Evolutionary conservation across 2,888 invertebrate species (phyloP).

Genomic region (Kuschelorhynchus macadamiae): DNA sequence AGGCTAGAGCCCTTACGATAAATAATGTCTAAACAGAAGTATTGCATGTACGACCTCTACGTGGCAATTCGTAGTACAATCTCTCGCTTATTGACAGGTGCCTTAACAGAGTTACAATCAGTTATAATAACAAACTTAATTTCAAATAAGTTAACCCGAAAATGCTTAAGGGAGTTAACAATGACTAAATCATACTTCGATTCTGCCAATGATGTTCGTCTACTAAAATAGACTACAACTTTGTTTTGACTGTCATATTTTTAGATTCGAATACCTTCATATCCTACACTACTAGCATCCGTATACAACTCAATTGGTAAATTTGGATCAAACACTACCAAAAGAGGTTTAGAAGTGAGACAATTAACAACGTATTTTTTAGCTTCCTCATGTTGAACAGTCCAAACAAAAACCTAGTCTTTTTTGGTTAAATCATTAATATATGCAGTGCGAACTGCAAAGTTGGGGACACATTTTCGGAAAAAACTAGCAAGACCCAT

Average conservation of each 20-base stretch:
- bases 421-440: constrained; percentile 19
- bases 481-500: constrained; percentile 56
- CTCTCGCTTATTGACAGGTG: constrained; percentile 51
- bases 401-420: constrained; percentile 47
- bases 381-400: constrained; percentile 44
- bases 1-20: no score
- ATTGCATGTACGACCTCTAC: not conserved
- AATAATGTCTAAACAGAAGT: not conserved
- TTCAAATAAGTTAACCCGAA: constrained; percentile 55
- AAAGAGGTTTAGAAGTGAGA: constrained; percentile 50
- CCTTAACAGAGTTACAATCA: constrained; percentile 60
- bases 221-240: constrained; percentile 55
- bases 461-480: constrained; percentile 54
- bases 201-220: constrained; percentile 54
- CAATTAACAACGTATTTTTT: constrained; percentile 47
- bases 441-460: constrained; percentile 48
- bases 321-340: constrained; percentile 56
- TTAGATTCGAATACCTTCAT: constrained; percentile 58
- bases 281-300: constrained; percentile 56
- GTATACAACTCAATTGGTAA: constrained; percentile 56
- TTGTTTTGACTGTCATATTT: constrained; percentile 45
- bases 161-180: constrained; percentile 54
- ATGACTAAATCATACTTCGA: constrained; percentile 58
- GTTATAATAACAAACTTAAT: constrained; percentile 54
- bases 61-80: not conserved